A percentile compares a stretch with the other conserved stretches of the same genome.
Conservation (phyloP, 2,888 invertebrate genomes). For the Macrosoma leucophasiata region DNA sequence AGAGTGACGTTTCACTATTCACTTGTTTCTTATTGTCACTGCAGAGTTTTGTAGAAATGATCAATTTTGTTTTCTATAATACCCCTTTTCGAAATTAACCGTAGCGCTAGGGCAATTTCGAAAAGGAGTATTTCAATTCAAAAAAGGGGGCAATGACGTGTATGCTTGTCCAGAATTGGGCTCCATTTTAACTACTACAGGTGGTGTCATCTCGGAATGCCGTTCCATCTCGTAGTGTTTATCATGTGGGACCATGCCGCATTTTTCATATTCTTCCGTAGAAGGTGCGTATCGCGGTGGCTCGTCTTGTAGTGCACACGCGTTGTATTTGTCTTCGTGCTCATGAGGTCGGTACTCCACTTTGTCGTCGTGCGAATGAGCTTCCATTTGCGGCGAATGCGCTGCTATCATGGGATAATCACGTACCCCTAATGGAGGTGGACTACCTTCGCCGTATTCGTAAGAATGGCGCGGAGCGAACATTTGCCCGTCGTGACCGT, state of each 20-base stretch:
- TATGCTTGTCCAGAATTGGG: slow-evolving; percentile 77
- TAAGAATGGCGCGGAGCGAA: slow-evolving; percentile 79
- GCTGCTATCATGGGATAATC: slow-evolving; percentile 80
- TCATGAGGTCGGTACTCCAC: slow-evolving; percentile 62
- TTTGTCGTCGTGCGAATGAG: slow-evolving; percentile 71
- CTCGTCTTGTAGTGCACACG: slow-evolving; percentile 67
- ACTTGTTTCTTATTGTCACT: too few relatives aligned
- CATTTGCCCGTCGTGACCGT: slow-evolving; percentile 84
- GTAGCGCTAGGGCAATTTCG: slow-evolving; percentile 63
- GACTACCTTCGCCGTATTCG: slow-evolving; percentile 78
- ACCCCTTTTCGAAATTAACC: slow-evolving; percentile 73
- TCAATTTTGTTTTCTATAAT: slow-evolving; percentile 31
- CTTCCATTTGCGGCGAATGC: slow-evolving; percentile 77
- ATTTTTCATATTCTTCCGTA: slow-evolving; percentile 78
- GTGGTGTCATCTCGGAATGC: slow-evolving; percentile 59
- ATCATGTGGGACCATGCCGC: slow-evolving; percentile 65
- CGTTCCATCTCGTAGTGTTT: slow-evolving; percentile 67
- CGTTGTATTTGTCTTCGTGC: slow-evolving; percentile 64
- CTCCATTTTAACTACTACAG: slow-evolving; percentile 75
- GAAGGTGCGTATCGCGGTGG: slow-evolving; percentile 74
- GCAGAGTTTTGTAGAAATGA: too few relatives aligned
- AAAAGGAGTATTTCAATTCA: slow-evolving; percentile 81
- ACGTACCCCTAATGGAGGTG: slow-evolving; percentile 77
- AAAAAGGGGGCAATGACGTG: slow-evolving; percentile 85
- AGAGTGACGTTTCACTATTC: too few relatives aligned